Conservation (phyloP, 1,140 invertebrate genomes). For the Drosophila nigromelanica region DNA sequence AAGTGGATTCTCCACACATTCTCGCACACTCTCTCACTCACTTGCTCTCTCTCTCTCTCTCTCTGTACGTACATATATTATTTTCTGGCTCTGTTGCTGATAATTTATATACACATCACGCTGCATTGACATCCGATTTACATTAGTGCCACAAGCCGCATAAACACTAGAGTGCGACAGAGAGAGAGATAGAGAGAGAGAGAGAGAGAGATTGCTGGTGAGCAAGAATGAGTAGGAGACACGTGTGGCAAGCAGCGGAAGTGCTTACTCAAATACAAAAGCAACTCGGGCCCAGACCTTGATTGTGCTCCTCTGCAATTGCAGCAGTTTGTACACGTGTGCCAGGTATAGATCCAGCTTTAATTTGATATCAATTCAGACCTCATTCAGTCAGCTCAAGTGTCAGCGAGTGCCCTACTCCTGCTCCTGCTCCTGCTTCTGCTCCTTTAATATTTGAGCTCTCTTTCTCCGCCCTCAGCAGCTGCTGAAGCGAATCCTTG, state of each 20-base stretch:
- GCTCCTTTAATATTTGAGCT: constrained; percentile 4
- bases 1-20: constrained; percentile 23
- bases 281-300: constrained; percentile 12
- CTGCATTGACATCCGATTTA: constrained; percentile 84
- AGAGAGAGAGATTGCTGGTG: background rate
- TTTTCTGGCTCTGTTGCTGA: constrained; percentile 34
- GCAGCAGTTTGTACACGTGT: constrained; percentile 33
- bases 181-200: constrained; percentile 18
- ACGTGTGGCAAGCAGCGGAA: constrained; percentile 51
- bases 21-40: constrained; percentile 21
- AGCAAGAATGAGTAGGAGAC: constrained; percentile 25
- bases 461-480: constrained; percentile 41
- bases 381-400: constrained; percentile 55
- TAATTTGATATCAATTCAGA: constrained; percentile 71
- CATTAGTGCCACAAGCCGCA: constrained; percentile 62
- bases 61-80: constrained; percentile 4
- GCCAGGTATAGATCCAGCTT: constrained; percentile 29
- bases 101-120: constrained; percentile 83
- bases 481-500: constrained; percentile 47
- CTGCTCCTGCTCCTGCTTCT: constrained; percentile 5
- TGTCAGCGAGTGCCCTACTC: constrained; percentile 56
- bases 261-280: constrained; percentile 46
- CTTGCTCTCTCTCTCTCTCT: constrained; percentile 19
- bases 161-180: constrained; percentile 5
- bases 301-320: constrained; percentile 25